A percentile compares a stretch with the other conserved stretches of the same genome.
Conservation (phyloP, 2,888 invertebrate genomes). For the Panopea generosa region DNA sequence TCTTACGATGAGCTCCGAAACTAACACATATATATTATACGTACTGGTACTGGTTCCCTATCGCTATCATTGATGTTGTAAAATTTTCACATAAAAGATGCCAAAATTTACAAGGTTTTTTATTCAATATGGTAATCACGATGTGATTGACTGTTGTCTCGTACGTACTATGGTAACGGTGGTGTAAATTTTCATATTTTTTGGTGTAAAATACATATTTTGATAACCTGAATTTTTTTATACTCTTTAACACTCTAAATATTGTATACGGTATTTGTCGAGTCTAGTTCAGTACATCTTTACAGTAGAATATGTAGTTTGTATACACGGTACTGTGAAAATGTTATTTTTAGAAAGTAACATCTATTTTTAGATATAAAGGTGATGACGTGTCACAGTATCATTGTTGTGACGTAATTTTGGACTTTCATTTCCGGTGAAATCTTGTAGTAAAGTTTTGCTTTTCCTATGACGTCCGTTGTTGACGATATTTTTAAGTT, state of each 20-base stretch:
- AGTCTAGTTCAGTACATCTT: constrained; percentile 10
- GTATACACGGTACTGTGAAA: constrained; percentile 27
- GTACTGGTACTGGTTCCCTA: neutral
- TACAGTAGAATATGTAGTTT: constrained; percentile 24
- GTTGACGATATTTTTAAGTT: constrained; percentile 36
- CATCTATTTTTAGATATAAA: constrained; percentile 55
- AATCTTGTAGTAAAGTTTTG: constrained; percentile 44
- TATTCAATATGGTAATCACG: constrained; percentile 28
- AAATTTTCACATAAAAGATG: constrained; percentile 20
- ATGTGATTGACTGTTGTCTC: constrained; percentile 49
- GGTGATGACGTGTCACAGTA: constrained; percentile 56
- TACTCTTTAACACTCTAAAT: constrained; percentile 49
- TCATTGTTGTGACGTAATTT: constrained; percentile 58
- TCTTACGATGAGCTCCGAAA: no score
- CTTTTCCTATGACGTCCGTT: constrained; percentile 9
- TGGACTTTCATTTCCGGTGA: constrained; percentile 64
- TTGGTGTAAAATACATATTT: constrained; percentile 46
- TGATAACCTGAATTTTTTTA: constrained; percentile 54
- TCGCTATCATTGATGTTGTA: constrained; percentile 9
- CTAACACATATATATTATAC: no score
- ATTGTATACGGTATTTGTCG: constrained; percentile 53
- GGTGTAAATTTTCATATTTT: constrained; percentile 35
- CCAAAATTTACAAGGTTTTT: constrained; percentile 46
- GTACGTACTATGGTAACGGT: constrained; percentile 33
- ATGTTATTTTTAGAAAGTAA: constrained; percentile 52